Evolutionary conservation across 2,888 invertebrate genomes (phyloP).

Genomic region (Calliopum simillimum): DNA sequence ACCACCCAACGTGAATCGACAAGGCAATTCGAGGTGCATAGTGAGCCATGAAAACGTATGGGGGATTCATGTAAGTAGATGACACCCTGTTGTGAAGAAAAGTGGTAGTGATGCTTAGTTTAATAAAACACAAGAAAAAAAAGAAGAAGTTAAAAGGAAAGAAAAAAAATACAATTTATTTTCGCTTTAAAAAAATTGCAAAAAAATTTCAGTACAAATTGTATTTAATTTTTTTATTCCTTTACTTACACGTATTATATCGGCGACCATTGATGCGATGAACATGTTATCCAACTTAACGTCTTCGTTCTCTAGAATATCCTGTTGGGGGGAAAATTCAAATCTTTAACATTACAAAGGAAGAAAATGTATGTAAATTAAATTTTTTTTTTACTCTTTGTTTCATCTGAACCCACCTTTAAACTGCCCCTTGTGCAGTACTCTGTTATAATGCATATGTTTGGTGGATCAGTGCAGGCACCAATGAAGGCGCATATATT

Average conservation of each 20-base stretch:
- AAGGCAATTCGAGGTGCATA: slow-evolving; percentile 91
- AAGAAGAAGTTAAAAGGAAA: background rate
- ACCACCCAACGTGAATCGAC: slow-evolving; percentile 96
- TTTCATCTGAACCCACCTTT: slow-evolving; percentile 73
- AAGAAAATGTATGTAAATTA: too few species aligned
- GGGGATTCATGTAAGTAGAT: slow-evolving; percentile 91
- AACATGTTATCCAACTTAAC: slow-evolving; percentile 97
- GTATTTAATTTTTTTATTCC: background rate
- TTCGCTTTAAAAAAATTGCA: background rate
- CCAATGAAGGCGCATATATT: slow-evolving; percentile 93
- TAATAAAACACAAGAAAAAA: slow-evolving; percentile 20
- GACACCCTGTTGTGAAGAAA: slow-evolving; percentile 76
- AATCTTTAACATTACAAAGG: background rate
- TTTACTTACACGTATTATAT: slow-evolving; percentile 87
- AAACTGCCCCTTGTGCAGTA: slow-evolving; percentile 92
- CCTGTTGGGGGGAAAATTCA: slow-evolving; percentile 68
- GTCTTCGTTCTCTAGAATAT: slow-evolving; percentile 94
- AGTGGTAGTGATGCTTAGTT: slow-evolving; percentile 18
- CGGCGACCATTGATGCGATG: slow-evolving; percentile 92
- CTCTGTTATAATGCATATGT: slow-evolving; percentile 88
- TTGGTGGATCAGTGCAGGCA: slow-evolving; percentile 90
- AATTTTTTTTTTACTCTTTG: too few species aligned
- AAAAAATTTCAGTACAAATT: background rate
- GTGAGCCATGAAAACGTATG: slow-evolving; percentile 86
- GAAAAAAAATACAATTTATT: background rate